These are phyloP conservation scores for Meganola albula DNA, from an alignment of 2,888 invertebrate genomes.

Conservation along the genomic window DNA sequence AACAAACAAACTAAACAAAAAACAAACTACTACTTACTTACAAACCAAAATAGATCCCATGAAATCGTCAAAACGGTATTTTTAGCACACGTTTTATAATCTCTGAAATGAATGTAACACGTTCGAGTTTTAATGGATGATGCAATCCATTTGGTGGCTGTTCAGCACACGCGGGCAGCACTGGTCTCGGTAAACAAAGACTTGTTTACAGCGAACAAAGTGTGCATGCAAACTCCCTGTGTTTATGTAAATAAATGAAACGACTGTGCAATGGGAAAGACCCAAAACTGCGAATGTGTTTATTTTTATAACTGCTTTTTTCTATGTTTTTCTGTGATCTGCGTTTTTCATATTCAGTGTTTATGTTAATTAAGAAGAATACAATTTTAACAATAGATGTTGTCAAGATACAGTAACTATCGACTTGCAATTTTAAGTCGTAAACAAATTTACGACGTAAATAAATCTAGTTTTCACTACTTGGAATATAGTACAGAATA, in stretches of 20 bases:
- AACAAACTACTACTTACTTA: too few relatives aligned
- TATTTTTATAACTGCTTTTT: constrained; percentile 52
- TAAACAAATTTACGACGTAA: too few relatives aligned
- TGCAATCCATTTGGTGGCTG: constrained; percentile 46
- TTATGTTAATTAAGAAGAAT: too few relatives aligned
- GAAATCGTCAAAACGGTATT: too few relatives aligned
- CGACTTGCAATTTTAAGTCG: too few relatives aligned
- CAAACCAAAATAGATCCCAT: too few relatives aligned
- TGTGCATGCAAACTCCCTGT: constrained; percentile 51
- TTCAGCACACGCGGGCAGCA: constrained; percentile 27
- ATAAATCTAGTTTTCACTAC: too few relatives aligned
- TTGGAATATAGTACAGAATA: too few relatives aligned
- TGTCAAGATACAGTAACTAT: too few relatives aligned
- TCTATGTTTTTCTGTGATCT: constrained; percentile 46
- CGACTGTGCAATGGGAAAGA: constrained; percentile 51
- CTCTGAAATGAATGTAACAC: constrained; percentile 17
- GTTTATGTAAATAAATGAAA: constrained; percentile 65
- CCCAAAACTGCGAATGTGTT: constrained; percentile 51
- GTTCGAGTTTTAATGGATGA: constrained; percentile 42
- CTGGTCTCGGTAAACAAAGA: constrained; percentile 44
- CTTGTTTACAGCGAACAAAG: constrained; percentile 53
- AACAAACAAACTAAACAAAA: too few relatives aligned
- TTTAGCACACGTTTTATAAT: too few relatives aligned
- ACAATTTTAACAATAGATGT: constrained; percentile 6
- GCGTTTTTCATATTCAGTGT: constrained; percentile 30